These are phyloP conservation scores for Bombus affinis DNA, from an alignment of 1,140 invertebrate genomes.

Conservation along the genomic window DNA sequence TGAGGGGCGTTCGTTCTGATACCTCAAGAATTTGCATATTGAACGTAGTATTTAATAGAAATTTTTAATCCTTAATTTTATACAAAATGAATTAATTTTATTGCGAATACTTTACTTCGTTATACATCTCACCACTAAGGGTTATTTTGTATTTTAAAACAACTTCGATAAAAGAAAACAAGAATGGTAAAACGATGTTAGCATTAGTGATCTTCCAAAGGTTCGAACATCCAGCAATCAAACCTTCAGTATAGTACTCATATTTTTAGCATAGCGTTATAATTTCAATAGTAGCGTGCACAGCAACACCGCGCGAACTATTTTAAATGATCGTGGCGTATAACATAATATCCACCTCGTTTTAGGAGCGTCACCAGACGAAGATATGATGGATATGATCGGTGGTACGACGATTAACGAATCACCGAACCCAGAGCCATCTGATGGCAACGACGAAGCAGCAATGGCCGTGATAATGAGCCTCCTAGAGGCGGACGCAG, in stretches of 20 bases:
- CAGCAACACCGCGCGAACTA: neutral
- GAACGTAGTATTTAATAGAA: neutral
- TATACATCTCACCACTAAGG: neutral
- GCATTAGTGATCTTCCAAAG: neutral
- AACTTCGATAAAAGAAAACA: neutral
- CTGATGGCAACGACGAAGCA: slow-evolving; percentile 93
- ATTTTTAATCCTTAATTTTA: neutral
- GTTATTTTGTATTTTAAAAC: neutral
- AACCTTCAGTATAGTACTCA: slow-evolving; percentile 9
- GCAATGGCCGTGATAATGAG: slow-evolving; percentile 97
- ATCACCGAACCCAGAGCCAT: slow-evolving; percentile 81
- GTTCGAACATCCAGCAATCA: slow-evolving; percentile 45
- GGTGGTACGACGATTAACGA: slow-evolving; percentile 82
- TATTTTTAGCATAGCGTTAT: slow-evolving; percentile 12
- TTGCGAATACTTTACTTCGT: neutral
- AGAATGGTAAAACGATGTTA: neutral
- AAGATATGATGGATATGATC: slow-evolving; percentile 86
- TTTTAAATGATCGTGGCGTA: slow-evolving; percentile 31
- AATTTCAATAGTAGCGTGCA: slow-evolving; percentile 5
- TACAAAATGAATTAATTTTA: too few species aligned
- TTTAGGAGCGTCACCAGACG: slow-evolving; percentile 80
- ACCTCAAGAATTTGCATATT: neutral
- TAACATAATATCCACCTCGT: slow-evolving; percentile 62
- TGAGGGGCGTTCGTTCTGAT: slow-evolving; percentile 17
- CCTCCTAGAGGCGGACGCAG: slow-evolving; percentile 90